These are phyloP conservation scores for Acanthococcus lagerstroemiae DNA, from an alignment of 2,888 invertebrate genomes.

Conservation along the genomic window DNA sequence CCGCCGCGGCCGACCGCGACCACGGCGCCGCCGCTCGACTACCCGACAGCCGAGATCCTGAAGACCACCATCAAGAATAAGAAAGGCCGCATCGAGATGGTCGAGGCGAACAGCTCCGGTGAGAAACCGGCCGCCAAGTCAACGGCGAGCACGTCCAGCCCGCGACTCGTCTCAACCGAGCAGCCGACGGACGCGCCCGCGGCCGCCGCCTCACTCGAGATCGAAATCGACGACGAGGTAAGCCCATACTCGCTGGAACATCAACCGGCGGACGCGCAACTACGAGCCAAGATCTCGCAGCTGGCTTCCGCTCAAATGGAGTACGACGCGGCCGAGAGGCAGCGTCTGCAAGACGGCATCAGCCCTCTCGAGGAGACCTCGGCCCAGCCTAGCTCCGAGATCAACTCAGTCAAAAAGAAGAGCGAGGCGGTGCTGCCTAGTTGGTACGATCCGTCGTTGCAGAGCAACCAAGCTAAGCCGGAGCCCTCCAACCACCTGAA, in stretches of 20 bases:
- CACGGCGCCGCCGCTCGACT: slow-evolving; percentile 19
- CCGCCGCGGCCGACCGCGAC: slow-evolving; percentile 7
- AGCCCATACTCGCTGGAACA: not conserved
- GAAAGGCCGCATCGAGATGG: slow-evolving; percentile 34
- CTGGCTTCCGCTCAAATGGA: not conserved
- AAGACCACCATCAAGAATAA: slow-evolving; percentile 34
- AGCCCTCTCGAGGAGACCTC: slow-evolving; percentile 25
- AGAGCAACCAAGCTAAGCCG: not conserved
- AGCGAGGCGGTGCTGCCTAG: slow-evolving; percentile 36
- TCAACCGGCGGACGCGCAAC: slow-evolving; percentile 14
- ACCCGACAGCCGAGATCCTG: slow-evolving; percentile 32
- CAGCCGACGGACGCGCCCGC: not conserved
- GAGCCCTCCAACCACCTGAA: slow-evolving; percentile 21
- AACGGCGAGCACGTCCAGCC: not conserved
- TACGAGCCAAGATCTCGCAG: slow-evolving; percentile 19
- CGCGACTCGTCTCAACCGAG: not conserved
- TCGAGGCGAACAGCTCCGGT: slow-evolving; percentile 16
- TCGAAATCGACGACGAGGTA: not conserved
- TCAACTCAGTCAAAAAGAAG: slow-evolving; percentile 33
- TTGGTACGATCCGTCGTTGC: slow-evolving; percentile 29
- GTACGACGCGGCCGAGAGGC: not conserved
- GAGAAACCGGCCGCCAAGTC: slow-evolving; percentile 23
- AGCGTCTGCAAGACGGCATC: slow-evolving; percentile 14
- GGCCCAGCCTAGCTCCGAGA: slow-evolving; percentile 4
- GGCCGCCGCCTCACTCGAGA: not conserved